Conservation (phyloP, 2,888 invertebrate species). For the Drosophila mulleri region DNA sequence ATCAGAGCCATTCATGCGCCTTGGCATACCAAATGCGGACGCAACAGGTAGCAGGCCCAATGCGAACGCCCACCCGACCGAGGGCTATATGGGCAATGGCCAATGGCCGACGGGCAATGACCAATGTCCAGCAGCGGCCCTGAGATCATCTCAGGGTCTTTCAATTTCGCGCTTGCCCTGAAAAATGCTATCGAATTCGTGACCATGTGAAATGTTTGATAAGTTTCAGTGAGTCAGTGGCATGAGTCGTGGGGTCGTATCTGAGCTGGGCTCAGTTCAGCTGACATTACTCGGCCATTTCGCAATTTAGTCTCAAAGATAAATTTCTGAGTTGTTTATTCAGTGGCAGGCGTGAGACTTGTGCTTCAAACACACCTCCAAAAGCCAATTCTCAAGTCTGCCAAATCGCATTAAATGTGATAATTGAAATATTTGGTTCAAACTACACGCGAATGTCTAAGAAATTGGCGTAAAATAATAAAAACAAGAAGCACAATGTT, state of each 20-base stretch:
- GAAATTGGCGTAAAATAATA: neutral
- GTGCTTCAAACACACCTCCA: conserved; percentile 23
- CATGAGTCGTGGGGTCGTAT: conserved; percentile 21
- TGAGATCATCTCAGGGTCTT: conserved; percentile 71
- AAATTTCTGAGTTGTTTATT: neutral
- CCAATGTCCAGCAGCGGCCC: conserved; percentile 58
- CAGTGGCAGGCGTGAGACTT: neutral
- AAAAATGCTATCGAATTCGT: conserved; percentile 47
- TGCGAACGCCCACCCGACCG: conserved; percentile 43
- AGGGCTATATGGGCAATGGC: conserved; percentile 13
- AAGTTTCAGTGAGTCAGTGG: conserved; percentile 46
- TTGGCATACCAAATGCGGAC: conserved; percentile 22
- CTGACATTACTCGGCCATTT: conserved; percentile 23
- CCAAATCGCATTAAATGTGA: conserved; percentile 19
- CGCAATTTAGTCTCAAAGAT: conserved; percentile 7
- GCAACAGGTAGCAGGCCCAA: conserved; percentile 38
- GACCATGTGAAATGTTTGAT: conserved; percentile 49
- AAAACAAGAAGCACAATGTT: neutral
- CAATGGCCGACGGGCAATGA: conserved; percentile 5
- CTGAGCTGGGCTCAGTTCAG: conserved; percentile 1
- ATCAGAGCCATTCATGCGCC: conserved; percentile 36
- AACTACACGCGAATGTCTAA: conserved; percentile 7
- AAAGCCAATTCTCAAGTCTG: conserved; percentile 22
- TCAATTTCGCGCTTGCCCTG: conserved; percentile 42
- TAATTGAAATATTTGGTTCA: conserved; percentile 22